These are phyloP conservation scores for Enhydra lutris DNA, from an alignment of 2,113 vertebrate genomes.

Conservation along the genomic window DNA sequence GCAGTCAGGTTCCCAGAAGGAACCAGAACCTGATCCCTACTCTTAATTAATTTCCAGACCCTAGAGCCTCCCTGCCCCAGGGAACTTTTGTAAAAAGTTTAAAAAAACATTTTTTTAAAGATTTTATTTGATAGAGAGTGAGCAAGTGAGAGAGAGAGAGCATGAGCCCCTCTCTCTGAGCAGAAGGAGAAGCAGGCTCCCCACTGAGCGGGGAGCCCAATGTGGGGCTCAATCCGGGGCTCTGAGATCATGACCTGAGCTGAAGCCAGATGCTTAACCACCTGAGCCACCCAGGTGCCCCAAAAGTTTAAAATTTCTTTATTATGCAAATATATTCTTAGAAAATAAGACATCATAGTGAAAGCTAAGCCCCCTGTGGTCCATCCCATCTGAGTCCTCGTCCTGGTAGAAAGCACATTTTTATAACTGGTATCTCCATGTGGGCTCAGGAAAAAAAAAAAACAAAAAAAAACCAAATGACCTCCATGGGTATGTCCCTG, in stretches of 20 bases:
- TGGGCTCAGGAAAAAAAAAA: too few relatives aligned
- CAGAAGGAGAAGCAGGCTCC: too few relatives aligned
- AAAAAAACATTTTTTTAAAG: neutral
- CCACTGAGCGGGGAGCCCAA: too few relatives aligned
- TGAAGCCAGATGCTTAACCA: too few relatives aligned
- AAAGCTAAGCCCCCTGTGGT: too few relatives aligned
- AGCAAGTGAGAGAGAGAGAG: too few relatives aligned
- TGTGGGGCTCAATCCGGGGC: too few relatives aligned
- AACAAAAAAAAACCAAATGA: neutral
- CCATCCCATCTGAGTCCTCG: neutral
- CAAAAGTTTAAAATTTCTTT: neutral
- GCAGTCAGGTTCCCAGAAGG: neutral
- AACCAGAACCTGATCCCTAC: neutral
- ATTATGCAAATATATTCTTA: neutral
- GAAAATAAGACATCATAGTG: neutral
- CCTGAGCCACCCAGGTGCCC: too few relatives aligned
- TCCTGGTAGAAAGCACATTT: neutral
- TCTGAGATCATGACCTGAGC: too few relatives aligned
- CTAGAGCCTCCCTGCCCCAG: neutral
- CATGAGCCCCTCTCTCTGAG: too few relatives aligned
- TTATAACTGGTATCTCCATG: neutral
- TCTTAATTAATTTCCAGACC: neutral
- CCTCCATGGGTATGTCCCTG: fast-evolving
- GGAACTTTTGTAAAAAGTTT: neutral
- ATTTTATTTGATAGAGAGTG: too few relatives aligned